Percentiles rank a stretch among this genome's conserved stretches.
phyloP scores from a whole-genome alignment of 1,140 invertebrate species.

The Drosophila varians region DNA sequence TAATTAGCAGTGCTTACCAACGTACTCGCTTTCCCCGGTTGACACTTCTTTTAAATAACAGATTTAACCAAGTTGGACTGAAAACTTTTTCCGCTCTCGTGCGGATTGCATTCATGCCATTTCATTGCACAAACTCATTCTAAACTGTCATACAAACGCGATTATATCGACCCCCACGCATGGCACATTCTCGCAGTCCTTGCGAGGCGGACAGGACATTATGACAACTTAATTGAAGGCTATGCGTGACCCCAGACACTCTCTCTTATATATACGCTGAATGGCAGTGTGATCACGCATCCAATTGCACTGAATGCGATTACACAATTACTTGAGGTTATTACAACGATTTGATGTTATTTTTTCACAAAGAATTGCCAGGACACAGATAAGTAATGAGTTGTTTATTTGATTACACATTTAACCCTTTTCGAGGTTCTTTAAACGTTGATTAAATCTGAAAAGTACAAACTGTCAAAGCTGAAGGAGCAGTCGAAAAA shows the following conservation, averaged over 20 bases:
- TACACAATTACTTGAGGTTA: slow-evolving; percentile 31
- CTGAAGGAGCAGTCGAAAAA: not conserved
- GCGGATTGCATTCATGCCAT: slow-evolving; percentile 11
- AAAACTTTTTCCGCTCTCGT: slow-evolving; percentile 14
- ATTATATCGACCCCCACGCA: slow-evolving; percentile 29
- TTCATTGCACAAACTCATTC: slow-evolving; percentile 37
- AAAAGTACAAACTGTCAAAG: not conserved
- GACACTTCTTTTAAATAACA: slow-evolving; percentile 31
- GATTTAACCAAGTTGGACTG: slow-evolving; percentile 13
- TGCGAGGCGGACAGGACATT: slow-evolving; percentile 29
- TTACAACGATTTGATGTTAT: slow-evolving; percentile 7
- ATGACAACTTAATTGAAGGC: slow-evolving; percentile 68
- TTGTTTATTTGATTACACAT: too few relatives aligned
- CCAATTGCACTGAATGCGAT: slow-evolving; percentile 48
- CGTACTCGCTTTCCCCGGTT: not conserved
- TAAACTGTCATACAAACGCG: slow-evolving; percentile 40
- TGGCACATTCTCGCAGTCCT: not conserved
- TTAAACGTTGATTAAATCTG: not conserved
- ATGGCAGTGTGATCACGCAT: slow-evolving; percentile 24
- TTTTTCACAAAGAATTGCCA: not conserved
- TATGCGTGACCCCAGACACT: slow-evolving; percentile 31
- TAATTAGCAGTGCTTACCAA: slow-evolving; percentile 15
- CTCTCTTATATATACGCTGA: slow-evolving; percentile 13
- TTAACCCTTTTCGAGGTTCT: not conserved
- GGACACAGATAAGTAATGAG: not conserved